Conservation (phyloP, 2,888 invertebrate genomes). For the Colletes collaris region DNA sequence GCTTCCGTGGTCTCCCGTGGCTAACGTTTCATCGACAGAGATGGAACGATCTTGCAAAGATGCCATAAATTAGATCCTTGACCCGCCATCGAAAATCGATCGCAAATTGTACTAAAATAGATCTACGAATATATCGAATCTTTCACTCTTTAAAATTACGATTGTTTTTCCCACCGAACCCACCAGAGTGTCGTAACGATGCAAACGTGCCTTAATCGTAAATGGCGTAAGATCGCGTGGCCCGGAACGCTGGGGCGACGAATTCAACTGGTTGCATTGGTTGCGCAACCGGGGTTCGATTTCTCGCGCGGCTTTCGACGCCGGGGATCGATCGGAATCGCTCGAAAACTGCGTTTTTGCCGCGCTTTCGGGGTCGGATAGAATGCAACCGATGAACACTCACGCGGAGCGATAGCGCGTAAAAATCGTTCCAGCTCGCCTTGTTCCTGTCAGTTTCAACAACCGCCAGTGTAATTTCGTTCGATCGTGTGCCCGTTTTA, state of each 20-base stretch:
- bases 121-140: too few relatives aligned
- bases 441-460: conserved; percentile 19
- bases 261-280: conserved; percentile 7
- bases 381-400: conserved; percentile 39
- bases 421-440: conserved; percentile 36
- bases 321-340: conserved; percentile 37
- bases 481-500: conserved; percentile 8
- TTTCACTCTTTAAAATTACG: too few relatives aligned
- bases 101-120: too few relatives aligned
- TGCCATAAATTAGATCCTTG: too few relatives aligned
- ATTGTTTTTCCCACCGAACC: too few relatives aligned
- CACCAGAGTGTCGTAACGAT: not conserved
- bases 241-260: not conserved
- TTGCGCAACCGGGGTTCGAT: not conserved
- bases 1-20: too few relatives aligned
- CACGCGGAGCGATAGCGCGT: conserved; percentile 34
- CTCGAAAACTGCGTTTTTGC: conserved; percentile 24
- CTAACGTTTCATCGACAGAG: too few relatives aligned
- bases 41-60: too few relatives aligned
- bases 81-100: too few relatives aligned
- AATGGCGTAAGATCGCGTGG: not conserved
- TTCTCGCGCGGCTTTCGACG: conserved; percentile 27
- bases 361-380: conserved; percentile 12
- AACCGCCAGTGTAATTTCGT: conserved; percentile 29
- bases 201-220: not conserved